A percentile compares a stretch with the other conserved stretches of the same genome.
These are phyloP conservation scores for Anagyrus pseudococci DNA, from an alignment of 2,888 invertebrate species.

Conservation along the genomic window DNA sequence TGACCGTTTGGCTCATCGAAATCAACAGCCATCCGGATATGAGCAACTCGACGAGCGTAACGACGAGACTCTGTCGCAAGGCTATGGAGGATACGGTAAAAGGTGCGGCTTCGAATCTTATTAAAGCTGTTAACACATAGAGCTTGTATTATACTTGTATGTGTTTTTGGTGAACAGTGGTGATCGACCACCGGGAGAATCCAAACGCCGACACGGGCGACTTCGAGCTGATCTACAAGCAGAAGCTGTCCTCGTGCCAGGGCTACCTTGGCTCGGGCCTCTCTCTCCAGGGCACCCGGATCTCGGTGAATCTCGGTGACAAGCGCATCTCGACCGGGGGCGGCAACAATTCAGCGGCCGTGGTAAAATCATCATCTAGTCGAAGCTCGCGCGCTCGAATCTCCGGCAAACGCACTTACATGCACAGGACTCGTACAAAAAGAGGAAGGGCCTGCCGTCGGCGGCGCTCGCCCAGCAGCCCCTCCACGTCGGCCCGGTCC, in stretches of 20 bases:
- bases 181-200: constrained; percentile 76
- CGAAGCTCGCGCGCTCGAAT: neutral
- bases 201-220: constrained; percentile 80
- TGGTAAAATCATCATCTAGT: no score
- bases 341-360: no score
- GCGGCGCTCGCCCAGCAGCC: neutral
- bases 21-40: constrained; percentile 94
- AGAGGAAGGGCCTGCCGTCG: neutral
- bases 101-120: constrained; percentile 66
- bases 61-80: constrained; percentile 83
- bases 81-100: constrained; percentile 90
- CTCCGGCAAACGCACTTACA: neutral
- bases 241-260: constrained; percentile 78
- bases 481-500: constrained; percentile 67
- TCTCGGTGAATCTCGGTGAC: constrained; percentile 47
- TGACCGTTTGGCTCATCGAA: constrained; percentile 91
- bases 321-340: constrained; percentile 11
- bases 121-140: neutral
- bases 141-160: neutral
- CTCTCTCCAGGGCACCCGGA: constrained; percentile 72
- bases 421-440: constrained; percentile 1
- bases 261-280: constrained; percentile 80
- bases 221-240: constrained; percentile 82
- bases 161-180: constrained; percentile 67
- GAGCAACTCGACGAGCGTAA: constrained; percentile 89